Base-by-base conservation (phyloP, 2,888 invertebrate species). In the Timandra comae region DNA sequence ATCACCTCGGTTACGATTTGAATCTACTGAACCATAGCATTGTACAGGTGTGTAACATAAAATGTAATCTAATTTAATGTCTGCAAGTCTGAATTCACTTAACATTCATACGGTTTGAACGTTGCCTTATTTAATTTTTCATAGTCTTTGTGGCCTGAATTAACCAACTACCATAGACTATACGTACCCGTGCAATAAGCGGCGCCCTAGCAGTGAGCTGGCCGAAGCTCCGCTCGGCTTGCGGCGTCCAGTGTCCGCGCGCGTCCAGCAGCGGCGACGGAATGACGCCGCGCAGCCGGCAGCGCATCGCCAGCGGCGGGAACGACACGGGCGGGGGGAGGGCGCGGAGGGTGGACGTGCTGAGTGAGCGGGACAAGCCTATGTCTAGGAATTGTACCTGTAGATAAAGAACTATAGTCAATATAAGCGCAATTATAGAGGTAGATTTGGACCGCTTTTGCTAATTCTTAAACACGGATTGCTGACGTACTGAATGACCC, bases 331-430 rank as follows among this genome's bases (percentile, higher is more conserved):
- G 70, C 0, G n/a, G n/a, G n/a, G n/a, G n/a, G n/a, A n/a, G n/a
- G n/a, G n/a, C n/a, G n/a, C n/a, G n/a, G n/a, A n/a, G n/a, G n/a
- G n/a, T n/a, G n/a, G n/a, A n/a, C n/a, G n/a, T n/a, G n/a, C n/a
- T n/a, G n/a, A n/a, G n/a, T n/a, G n/a, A n/a, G n/a, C n/a, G n/a
- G n/a, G n/a, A n/a, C n/a, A n/a, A n/a, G 8, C 97, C 97, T 67
- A 88, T 92, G 77, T 97, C 97, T 30, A 96, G 89, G 63, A 91
- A 95, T 30, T 89, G 82, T 3, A 96, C 89, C 89, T 92, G 65
- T n/a, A n/a, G n/a, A n/a, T n/a, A n/a, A n/a, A n/a, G n/a, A n/a
- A n/a, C n/a, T n/a, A n/a, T n/a, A n/a, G n/a, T n/a, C n/a, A n/a
- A n/a, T n/a, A n/a, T n/a, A n/a, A n/a, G n/a, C n/a, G n/a, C n/a